Base-by-base conservation (phyloP, 2,797 vertebrate genomes). In the Lacerta agilis region DNA sequence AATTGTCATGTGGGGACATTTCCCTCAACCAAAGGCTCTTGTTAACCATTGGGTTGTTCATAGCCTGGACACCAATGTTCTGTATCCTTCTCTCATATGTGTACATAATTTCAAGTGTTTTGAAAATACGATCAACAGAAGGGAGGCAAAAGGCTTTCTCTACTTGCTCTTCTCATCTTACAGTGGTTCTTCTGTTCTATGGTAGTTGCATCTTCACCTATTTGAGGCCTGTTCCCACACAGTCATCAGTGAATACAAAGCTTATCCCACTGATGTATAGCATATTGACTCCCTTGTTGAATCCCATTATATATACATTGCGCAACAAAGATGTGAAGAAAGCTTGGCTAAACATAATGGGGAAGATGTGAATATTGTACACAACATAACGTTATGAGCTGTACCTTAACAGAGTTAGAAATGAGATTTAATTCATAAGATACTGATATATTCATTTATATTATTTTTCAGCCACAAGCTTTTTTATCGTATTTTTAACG, bases 271-370 rank as follows among this genome's bases (percentile, higher is more conserved):
- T 88, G 20, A 84, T 92, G 72, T 93, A 93, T 27, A 91, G 86
- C 18, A 76, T 93, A 15, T 79, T 93, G 58, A 91, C 86, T 18
- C 92, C 89, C 55, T 18, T 93, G 43, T n/a, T 93, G 79, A 93
- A 93, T 64, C 91, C 92, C 4, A 81, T 93, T 67, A 87, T 92
- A 72, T 93, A 93, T 55, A 92, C 90, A 5, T 82, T 93, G 61
- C 79, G 87, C 36, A 93, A 93, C 85, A 92, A 91, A 25, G 89
- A 93, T 79, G 86, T 92, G 66, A 92, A 89, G 18, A 85, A 79
- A 79, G 87, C 92, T 79, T 86, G 77, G 33, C 55, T 10, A 45
- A 86, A 8, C 8, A 27, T 88, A 43, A 58, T 93, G 9, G 8
- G 10, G 11, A 89, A 81, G 11, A 41, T 8, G 1, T 90, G 78